phyloP scores from a whole-genome alignment of 1,140 invertebrate genomes.

The Orius insidiosus region DNA sequence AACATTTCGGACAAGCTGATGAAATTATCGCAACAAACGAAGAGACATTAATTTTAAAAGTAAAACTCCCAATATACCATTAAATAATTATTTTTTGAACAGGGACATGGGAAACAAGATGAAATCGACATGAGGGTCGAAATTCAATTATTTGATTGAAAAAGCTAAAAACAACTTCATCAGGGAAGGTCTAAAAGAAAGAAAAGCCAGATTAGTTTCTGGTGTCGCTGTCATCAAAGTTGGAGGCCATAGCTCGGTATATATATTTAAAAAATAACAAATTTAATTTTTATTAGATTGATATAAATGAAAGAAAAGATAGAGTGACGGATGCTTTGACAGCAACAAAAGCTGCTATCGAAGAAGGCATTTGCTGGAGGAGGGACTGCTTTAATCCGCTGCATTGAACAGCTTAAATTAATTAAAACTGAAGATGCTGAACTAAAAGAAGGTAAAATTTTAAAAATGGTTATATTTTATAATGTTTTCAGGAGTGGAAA shows the following conservation, averaged over 20 bases:
- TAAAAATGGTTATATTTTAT: too few species aligned
- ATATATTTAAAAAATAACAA: too few species aligned
- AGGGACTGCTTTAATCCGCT: constrained; percentile 45
- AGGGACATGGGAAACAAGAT: constrained; percentile 41
- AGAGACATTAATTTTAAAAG: constrained; percentile 9
- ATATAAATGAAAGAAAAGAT: constrained; percentile 62
- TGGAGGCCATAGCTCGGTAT: constrained; percentile 44
- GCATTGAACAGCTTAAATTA: constrained; percentile 33
- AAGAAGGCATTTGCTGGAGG: constrained; percentile 61
- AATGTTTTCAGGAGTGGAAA: too few species aligned
- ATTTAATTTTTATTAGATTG: too few species aligned
- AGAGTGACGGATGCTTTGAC: constrained; percentile 56
- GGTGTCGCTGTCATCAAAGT: constrained; percentile 57
- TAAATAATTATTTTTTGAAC: constrained; percentile 36
- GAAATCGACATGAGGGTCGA: constrained; percentile 42
- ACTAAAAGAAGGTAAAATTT: constrained; percentile 4
- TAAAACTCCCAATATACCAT: too few species aligned
- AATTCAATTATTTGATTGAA: constrained; percentile 48
- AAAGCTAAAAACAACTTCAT: constrained; percentile 49
- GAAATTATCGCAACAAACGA: constrained; percentile 16
- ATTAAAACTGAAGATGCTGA: constrained; percentile 39
- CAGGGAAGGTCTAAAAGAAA: constrained; percentile 51
- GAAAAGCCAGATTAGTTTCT: constrained; percentile 47
- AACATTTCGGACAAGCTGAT: constrained; percentile 39
- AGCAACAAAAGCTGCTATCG: constrained; percentile 53